Base-by-base conservation (phyloP, 1,140 invertebrate genomes). In the Tigriopus japonicus region DNA sequence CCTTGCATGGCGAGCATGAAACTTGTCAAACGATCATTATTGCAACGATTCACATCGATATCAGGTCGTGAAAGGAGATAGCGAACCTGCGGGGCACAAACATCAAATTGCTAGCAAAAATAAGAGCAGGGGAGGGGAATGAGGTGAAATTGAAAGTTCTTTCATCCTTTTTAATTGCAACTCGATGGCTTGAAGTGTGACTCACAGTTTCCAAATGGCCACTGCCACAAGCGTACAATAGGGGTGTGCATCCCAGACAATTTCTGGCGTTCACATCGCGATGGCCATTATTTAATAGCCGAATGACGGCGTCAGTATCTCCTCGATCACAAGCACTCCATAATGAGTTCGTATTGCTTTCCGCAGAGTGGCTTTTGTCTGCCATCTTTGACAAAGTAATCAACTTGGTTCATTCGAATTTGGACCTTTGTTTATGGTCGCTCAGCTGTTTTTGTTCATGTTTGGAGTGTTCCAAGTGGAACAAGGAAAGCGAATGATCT, bases 1-100 rank as follows among this genome's bases (percentile, higher is more conserved):
- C 53, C 53, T 40, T 55, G 53, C 53, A 55, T 55, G 15, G 53
- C 53, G 3, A 55, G 53, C 53, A 55, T 55, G 53, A 55, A 55
- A 40, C 53, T 55, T 19, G 53, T 55, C 21, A 55, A 24, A n/a
- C 53, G 15, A 55, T 55, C 53, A 40, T 55, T 55, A 24, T 55
- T 55, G 15, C 53, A 19, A 2, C 53, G 53, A 55, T 55, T 55
- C n/a, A 55, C 53, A 40, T 55, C 53, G 21, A 55, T 40, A 15
- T 15, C 15, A 24, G 53, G 53, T 15, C 24, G 53, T 43, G 15
- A 5, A 2, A 55, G n/a, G 15, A 55, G 23, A n/a, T 19, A 23
- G 15, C 23, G 15, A 15, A 49, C 45, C 45, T 49, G 21, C 10
- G 45, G 10, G 21, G n/a, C 28, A 35, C 28, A 35, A 35, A 35